These are phyloP conservation scores for Hypomecis atomaria DNA, from an alignment of 2,888 invertebrate species.

Conservation along the genomic window DNA sequence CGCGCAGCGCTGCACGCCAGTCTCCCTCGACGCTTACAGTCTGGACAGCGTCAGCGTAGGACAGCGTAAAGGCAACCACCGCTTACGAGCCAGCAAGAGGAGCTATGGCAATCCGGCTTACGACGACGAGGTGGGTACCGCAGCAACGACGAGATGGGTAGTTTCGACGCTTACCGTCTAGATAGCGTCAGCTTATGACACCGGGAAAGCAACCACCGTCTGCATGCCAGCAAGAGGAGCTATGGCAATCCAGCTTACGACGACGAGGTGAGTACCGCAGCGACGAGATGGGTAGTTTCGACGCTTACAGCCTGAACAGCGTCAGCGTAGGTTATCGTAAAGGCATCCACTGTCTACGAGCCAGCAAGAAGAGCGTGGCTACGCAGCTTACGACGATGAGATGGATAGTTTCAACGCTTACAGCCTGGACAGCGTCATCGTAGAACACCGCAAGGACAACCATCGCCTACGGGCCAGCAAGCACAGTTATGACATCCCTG, in stretches of 20 bases:
- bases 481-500: conserved; percentile 95
- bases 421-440: conserved; percentile 95
- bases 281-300: background rate
- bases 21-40: conserved; percentile 94
- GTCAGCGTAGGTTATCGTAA: too few species aligned
- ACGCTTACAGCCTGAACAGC: too few species aligned
- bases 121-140: conserved; percentile 90
- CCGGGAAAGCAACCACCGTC: too few species aligned
- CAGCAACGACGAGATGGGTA: conserved; percentile 89
- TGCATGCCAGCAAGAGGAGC: conserved; percentile 35
- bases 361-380: too few species aligned
- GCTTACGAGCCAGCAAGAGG: conserved; percentile 90
- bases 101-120: conserved; percentile 96
- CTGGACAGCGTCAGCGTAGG: conserved; percentile 95
- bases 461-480: conserved; percentile 89
- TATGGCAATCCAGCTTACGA: background rate
- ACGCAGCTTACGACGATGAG: too few species aligned
- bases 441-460: conserved; percentile 90
- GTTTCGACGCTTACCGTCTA: too few species aligned
- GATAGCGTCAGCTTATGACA: too few species aligned
- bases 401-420: conserved; percentile 88
- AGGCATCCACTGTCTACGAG: too few species aligned
- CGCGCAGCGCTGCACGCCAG: conserved; percentile 94
- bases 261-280: background rate
- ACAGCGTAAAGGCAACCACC: conserved; percentile 88